Conservation (phyloP, 1,140 invertebrate genomes). For the Heliconius himera region DNA sequence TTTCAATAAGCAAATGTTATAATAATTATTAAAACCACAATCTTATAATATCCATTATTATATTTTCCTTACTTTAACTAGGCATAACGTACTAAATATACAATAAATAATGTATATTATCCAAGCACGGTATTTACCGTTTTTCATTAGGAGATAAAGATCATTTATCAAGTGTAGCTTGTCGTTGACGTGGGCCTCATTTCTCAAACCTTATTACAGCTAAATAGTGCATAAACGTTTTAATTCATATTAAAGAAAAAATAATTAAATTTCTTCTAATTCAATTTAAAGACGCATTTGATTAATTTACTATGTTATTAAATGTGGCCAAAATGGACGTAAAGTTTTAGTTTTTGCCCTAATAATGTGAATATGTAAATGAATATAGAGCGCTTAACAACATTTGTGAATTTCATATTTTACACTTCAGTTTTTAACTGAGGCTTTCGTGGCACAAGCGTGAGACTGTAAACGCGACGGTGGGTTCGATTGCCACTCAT, state of each 20-base stretch:
- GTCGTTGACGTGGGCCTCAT: slow-evolving; percentile 69
- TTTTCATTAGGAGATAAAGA: slow-evolving; percentile 45
- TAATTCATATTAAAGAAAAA: slow-evolving; percentile 11
- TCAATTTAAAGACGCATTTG: too few relatives aligned
- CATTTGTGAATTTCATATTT: too few relatives aligned
- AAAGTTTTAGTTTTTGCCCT: too few relatives aligned
- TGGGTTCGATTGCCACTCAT: too few relatives aligned
- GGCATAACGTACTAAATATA: background rate
- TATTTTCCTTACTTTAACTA: background rate
- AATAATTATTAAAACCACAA: background rate
- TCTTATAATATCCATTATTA: background rate
- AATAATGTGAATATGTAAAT: too few relatives aligned
- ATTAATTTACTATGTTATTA: too few relatives aligned
- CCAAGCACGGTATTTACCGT: slow-evolving; percentile 37
- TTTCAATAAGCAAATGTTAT: background rate
- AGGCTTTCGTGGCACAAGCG: too few relatives aligned
- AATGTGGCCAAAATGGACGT: too few relatives aligned
- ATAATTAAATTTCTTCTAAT: background rate
- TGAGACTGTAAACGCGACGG: too few relatives aligned
- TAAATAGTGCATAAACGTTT: slow-evolving; percentile 27
- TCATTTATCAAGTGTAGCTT: slow-evolving; percentile 71
- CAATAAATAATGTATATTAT: slow-evolving; percentile 26
- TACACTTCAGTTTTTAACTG: too few relatives aligned
- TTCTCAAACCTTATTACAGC: slow-evolving; percentile 72
- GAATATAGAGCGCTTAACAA: too few relatives aligned